A percentile compares a stretch with the other conserved stretches of the same genome.
Evolutionary conservation across 2,888 invertebrate species (phyloP).

Genomic region (Eupsilia transversa): DNA sequence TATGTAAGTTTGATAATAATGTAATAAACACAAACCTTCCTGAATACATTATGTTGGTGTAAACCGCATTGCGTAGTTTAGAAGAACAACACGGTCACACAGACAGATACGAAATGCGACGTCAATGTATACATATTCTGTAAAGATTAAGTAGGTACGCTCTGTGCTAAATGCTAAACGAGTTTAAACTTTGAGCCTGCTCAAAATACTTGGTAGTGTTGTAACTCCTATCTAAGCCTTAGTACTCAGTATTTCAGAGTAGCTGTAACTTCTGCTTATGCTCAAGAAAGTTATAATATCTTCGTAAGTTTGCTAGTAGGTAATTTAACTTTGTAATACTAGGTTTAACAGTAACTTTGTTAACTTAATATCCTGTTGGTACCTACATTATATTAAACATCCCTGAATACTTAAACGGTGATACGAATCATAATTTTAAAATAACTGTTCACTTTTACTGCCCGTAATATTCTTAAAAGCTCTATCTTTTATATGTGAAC

Average conservation of each 20-base stretch:
- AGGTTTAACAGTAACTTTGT: neutral
- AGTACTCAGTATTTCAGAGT: constrained; percentile 1
- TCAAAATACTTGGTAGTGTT: constrained; percentile 22
- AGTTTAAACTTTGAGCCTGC: constrained; percentile 11
- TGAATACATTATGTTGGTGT: too few species aligned
- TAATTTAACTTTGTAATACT: constrained; percentile 2
- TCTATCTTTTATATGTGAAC: constrained; percentile 11
- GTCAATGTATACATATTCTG: too few species aligned
- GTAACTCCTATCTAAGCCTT: neutral
- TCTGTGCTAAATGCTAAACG: neutral
- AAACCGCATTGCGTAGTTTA: too few species aligned
- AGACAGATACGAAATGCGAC: too few species aligned
- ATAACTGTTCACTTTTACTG: neutral
- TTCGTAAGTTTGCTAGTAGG: neutral
- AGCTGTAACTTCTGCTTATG: constrained; percentile 21
- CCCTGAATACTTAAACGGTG: neutral
- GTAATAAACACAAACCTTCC: too few species aligned
- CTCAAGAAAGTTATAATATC: constrained; percentile 14
- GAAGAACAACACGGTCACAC: too few species aligned
- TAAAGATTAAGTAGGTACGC: too few species aligned
- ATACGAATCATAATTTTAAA: neutral
- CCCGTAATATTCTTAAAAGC: neutral
- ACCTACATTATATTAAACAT: neutral
- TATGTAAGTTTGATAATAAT: too few species aligned
- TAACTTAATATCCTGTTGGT: too few species aligned